Evolutionary conservation across 2,888 invertebrate genomes (phyloP), one percentile per base, ranked within the genome.

Genomic region (Cantharis flavilabris): DNA sequence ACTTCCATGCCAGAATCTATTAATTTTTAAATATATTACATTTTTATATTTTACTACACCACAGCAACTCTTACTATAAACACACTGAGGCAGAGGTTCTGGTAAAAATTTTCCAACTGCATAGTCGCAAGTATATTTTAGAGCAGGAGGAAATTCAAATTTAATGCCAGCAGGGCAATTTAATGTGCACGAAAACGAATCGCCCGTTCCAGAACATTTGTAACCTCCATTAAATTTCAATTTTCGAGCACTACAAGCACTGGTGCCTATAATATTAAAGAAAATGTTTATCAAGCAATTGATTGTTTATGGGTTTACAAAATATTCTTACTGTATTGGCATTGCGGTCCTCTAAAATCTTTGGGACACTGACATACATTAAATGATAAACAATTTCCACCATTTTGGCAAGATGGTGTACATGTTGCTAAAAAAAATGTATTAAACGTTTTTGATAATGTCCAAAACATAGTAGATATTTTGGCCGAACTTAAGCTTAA

Each of bases 321-420:
- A 14, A 13, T 4, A 65, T 64, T 86, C 90, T 90, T 86, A 92
- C 92, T 84, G 83, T 93, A 94, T 88, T 95, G 94, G 83, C 94
- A 95, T 83, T 92, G 92, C 0, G 92, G 90, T n/a, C 95, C 95
- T 78, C 92, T 90, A 83, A 90, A 94, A 2, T 92, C 91, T 80
- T 91, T 89, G 0, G 95, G 92, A 85, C 97, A 97, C 81, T 94
- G 93, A 82, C 97, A 97, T 2, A 92, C 90, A 84, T 96, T 94
- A 10, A 93, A 91, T 0, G 94, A 90, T 0, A 96, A 88, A 85
- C 97, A 97, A n/a, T 91, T 90, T 0, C 97, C 97, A 0, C 94
- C 96, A 85, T 97, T 96, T 77, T 90, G 86, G 84, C 97, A 97
- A 0, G 93, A 90, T 0, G 95, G 96, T 72, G 89, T 87, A 81